Percentiles rank a stretch among this genome's conserved stretches.
These are phyloP conservation scores for Zonitis immaculata DNA, from an alignment of 2,888 invertebrate species.

Conservation along the genomic window DNA sequence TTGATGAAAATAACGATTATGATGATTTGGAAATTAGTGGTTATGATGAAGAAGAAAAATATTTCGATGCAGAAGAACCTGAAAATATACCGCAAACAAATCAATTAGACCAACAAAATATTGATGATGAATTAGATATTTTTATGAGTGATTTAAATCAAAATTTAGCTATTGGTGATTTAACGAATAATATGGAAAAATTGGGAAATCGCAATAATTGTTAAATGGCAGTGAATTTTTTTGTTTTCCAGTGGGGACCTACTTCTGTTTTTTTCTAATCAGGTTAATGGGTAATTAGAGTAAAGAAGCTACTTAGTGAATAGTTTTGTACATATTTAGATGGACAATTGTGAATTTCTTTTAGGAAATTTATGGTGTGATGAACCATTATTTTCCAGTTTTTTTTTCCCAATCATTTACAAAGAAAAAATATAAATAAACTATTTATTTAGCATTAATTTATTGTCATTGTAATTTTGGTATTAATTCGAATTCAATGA, in stretches of 20 bases:
- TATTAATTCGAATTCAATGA: background rate
- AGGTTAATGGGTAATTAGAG: conserved; percentile 41
- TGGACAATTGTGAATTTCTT: conserved; percentile 36
- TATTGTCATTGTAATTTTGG: background rate
- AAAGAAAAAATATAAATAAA: background rate
- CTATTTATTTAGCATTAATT: background rate
- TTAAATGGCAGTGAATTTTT: conserved; percentile 11
- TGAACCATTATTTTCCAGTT: background rate
- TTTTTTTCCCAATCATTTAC: background rate
- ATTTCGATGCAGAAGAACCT: conserved; percentile 81
- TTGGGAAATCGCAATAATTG: conserved; percentile 20
- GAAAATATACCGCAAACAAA: conserved; percentile 46
- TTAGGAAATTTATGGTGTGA: conserved; percentile 7
- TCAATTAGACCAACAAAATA: conserved; percentile 33
- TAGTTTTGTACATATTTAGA: conserved; percentile 36
- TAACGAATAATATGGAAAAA: conserved; percentile 38
- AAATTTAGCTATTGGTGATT: conserved; percentile 40
- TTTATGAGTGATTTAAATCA: conserved; percentile 62
- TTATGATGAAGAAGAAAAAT: conserved; percentile 84
- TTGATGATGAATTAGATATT: conserved; percentile 66
- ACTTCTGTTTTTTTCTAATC: conserved; percentile 22
- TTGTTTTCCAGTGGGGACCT: background rate
- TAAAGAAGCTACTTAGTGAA: conserved; percentile 27
- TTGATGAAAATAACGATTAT: conserved; percentile 77
- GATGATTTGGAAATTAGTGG: conserved; percentile 69